Conservation (phyloP, 2,113 vertebrate species). For the Triplophysa rosa region DNA sequence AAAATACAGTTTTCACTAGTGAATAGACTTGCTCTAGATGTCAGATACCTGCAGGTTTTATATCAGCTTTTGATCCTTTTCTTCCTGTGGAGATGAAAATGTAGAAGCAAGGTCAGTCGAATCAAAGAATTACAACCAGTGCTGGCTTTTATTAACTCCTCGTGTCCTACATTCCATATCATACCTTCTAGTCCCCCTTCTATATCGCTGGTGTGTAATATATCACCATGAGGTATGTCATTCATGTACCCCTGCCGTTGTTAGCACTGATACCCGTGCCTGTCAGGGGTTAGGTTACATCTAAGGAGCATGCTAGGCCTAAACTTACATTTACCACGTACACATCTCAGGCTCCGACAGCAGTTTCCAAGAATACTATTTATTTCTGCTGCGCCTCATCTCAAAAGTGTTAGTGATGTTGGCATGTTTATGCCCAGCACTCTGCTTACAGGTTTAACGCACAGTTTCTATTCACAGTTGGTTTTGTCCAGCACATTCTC, state of each 20-base stretch:
- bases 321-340: constrained; percentile 40
- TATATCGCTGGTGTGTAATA: constrained; percentile 20
- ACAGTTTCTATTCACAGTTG: not conserved
- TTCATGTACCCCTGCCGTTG: constrained; percentile 36
- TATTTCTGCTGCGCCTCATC: constrained; percentile 43
- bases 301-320: constrained; percentile 35
- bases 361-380: constrained; percentile 55
- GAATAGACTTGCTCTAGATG: not conserved
- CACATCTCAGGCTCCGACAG: constrained; percentile 55
- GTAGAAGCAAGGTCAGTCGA: not conserved
- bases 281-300: constrained; percentile 53
- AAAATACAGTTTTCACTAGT: no score
- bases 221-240: constrained; percentile 42
- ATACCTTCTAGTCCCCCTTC: constrained; percentile 38
- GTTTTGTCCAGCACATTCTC: constrained; percentile 3
- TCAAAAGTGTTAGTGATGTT: not conserved
- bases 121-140: not conserved
- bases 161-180: constrained; percentile 12
- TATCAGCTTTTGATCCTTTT: constrained; percentile 50
- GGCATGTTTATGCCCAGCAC: constrained; percentile 33
- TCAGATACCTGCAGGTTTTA: constrained; percentile 60
- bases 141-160: constrained; percentile 28
- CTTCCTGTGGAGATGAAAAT: constrained; percentile 59
- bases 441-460: not conserved
- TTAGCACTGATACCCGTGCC: constrained; percentile 50